Conservation (phyloP, 2,888 invertebrate species). For the Elegia similella region DNA sequence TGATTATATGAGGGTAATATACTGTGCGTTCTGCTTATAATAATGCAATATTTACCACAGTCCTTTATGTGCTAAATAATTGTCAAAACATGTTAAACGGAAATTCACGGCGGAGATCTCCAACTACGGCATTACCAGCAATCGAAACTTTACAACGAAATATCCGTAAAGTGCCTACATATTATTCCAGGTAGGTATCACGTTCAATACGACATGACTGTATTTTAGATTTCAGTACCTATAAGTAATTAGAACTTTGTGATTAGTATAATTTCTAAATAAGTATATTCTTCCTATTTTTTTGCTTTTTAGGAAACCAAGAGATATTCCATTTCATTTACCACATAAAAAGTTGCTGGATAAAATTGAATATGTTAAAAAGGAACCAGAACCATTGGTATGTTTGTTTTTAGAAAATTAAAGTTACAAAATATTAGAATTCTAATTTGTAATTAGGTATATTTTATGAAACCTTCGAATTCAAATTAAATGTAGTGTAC, state of each 20-base stretch:
- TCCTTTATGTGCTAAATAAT: not conserved
- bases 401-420: slow-evolving; percentile 23
- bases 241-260: not conserved
- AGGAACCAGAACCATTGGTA: slow-evolving; percentile 83
- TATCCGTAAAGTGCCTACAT: slow-evolving; percentile 54
- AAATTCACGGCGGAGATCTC: slow-evolving; percentile 31
- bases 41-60: slow-evolving; percentile 1
- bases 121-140: slow-evolving; percentile 53
- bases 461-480: no score
- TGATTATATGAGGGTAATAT: not conserved
- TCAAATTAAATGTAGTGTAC: no score
- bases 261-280: not conserved
- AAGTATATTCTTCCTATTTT: not conserved
- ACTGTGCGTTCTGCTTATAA: not conserved
- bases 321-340: slow-evolving; percentile 79
- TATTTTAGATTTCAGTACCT: no score
- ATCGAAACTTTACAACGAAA: slow-evolving; percentile 67
- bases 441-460: no score
- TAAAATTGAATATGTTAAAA: slow-evolving; percentile 81
- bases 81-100: slow-evolving; percentile 28
- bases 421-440: no score
- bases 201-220: no score
- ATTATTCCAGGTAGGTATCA: slow-evolving; percentile 44
- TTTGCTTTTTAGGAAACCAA: slow-evolving; percentile 45
- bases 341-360: slow-evolving; percentile 83